Base-by-base conservation (phyloP, 2,113 vertebrate species). In the Tauraco erythrolophus region DNA sequence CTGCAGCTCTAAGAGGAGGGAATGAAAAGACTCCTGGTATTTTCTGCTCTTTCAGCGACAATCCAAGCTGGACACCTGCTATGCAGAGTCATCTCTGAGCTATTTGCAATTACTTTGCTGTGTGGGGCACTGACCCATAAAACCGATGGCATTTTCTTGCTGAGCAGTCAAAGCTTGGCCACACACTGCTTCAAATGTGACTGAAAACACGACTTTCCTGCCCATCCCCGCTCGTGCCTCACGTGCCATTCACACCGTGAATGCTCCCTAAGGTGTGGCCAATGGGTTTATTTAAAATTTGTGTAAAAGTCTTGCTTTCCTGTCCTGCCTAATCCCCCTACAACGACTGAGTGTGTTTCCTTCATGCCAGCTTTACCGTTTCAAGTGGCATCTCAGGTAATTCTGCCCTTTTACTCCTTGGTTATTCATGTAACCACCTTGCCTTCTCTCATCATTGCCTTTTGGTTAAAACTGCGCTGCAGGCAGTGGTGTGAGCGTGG, bases 11-110 rank as follows among this genome's bases (percentile, higher is more conserved):
- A 22, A 4, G 33, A 37, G 39, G 15, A 51, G 39, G n/a, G 19
- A 48, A 62, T 37, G 21, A 45, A 28, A 58, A 50, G 6, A 3
- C 9, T 87, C 1, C 0, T 8, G 35, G 13, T 7, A 16, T 43
- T 89, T 75, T 30, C 43, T 68, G 4, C 53, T 14, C 17, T 57
- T 33, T 28, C 68, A 37, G 71, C 10, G 35, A 5, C 24, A 19
- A 33, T 37, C 57, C 33, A 37, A 68, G 53, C 68, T 77, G 80
- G 61, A 13, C 18, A 21, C 18, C 18, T 43, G 24, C 89, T 24
- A 24, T 74, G 41, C 57, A 62, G 56, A 35, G 37, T 6, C 53
- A 76, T 23, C 66, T 31, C 57, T 22, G 68, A 68, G 61, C 48
- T 56, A 2, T 46, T 16, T 56, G n/a, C 46, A 51, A 8, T n/a